These are phyloP conservation scores for Cantharis lateralis DNA, from an alignment of 2,888 invertebrate genomes.

Conservation along the genomic window DNA sequence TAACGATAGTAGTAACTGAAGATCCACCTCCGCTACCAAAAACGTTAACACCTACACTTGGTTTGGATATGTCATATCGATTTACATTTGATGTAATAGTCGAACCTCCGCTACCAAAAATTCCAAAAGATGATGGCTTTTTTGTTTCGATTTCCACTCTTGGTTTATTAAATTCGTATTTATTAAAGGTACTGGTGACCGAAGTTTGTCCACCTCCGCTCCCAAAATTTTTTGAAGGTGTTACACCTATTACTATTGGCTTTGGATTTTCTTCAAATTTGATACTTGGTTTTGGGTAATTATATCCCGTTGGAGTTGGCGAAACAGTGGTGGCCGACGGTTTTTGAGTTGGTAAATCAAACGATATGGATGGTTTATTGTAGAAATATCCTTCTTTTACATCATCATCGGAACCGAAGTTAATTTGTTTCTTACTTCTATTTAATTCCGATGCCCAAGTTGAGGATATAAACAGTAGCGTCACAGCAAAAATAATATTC, in stretches of 20 bases:
- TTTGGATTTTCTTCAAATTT: neutral
- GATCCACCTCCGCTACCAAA: too few relatives aligned
- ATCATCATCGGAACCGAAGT: neutral
- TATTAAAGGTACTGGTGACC: too few relatives aligned
- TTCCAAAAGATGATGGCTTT: neutral
- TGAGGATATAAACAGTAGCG: neutral
- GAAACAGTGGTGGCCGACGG: neutral
- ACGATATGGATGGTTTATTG: neutral
- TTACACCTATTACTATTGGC: too few relatives aligned
- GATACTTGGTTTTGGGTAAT: neutral
- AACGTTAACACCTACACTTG: too few relatives aligned
- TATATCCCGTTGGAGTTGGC: neutral
- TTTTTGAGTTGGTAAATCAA: neutral
- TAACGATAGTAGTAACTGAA: too few relatives aligned
- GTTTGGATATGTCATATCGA: too few relatives aligned
- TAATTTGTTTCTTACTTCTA: neutral
- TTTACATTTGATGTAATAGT: neutral
- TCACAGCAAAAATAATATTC: neutral
- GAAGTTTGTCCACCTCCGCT: too few relatives aligned
- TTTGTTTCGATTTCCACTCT: neutral
- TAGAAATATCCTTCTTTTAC: neutral
- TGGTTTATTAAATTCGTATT: neutral
- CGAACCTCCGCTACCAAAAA: neutral
- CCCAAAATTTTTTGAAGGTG: too few relatives aligned
- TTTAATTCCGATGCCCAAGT: neutral